phyloP scores from a whole-genome alignment of 2,797 vertebrate genomes.

The Chiroxiphia lanceolata region DNA sequence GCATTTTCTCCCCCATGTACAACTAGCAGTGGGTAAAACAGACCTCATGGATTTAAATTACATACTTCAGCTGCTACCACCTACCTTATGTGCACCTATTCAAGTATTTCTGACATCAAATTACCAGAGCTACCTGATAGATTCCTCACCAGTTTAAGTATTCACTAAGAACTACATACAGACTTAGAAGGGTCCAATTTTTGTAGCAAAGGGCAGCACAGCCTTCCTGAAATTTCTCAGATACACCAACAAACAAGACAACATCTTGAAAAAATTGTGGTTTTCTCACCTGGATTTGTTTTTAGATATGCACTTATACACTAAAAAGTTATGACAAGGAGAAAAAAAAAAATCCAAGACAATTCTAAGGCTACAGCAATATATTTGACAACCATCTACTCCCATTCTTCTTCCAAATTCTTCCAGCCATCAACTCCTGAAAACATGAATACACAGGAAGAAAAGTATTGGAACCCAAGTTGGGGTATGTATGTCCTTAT shows the following conservation, averaged over 20 bases:
- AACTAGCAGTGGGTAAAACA: neutral
- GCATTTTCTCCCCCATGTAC: neutral
- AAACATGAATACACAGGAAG: neutral
- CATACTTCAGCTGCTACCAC: neutral
- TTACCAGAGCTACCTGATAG: neutral
- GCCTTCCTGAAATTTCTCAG: neutral
- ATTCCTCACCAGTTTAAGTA: neutral
- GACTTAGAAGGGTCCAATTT: neutral
- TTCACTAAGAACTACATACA: neutral
- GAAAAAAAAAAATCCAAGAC: neutral
- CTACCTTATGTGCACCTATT: neutral
- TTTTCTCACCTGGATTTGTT: neutral
- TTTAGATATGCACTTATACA: neutral
- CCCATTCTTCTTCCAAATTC: neutral
- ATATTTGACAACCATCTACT: neutral
- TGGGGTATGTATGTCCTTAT: neutral
- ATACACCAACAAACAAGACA: neutral
- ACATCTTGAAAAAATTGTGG: neutral
- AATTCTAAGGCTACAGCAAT: neutral
- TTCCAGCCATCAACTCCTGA: neutral
- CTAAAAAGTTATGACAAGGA: neutral
- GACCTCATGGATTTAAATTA: neutral
- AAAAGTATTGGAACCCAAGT: accelerated
- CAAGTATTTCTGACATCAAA: neutral
- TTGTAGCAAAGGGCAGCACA: neutral